These are phyloP conservation scores for Bibio marci DNA, from an alignment of 2,888 invertebrate genomes.

Conservation along the genomic window DNA sequence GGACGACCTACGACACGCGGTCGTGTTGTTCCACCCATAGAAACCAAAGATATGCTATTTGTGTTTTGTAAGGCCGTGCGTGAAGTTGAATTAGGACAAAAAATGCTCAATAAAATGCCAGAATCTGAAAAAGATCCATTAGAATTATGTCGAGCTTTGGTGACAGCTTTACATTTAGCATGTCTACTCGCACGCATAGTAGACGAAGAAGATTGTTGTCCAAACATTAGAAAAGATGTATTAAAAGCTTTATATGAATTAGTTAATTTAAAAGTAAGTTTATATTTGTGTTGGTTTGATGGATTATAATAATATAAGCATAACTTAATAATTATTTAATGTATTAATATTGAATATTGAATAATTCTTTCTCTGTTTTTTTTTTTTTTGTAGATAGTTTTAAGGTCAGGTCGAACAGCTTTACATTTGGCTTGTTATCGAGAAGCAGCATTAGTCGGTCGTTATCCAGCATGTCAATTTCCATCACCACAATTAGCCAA, in stretches of 20 bases:
- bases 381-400: constrained; percentile 25
- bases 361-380: not conserved
- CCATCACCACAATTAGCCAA: constrained; percentile 52
- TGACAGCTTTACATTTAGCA: constrained; percentile 71
- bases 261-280: constrained; percentile 46
- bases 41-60: constrained; percentile 63
- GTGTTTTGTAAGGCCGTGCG: constrained; percentile 70
- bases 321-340: too few relatives aligned
- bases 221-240: constrained; percentile 37
- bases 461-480: constrained; percentile 51
- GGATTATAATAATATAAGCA: constrained; percentile 3
- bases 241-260: constrained; percentile 60
- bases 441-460: constrained; percentile 50
- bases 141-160: constrained; percentile 66
- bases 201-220: constrained; percentile 26
- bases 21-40: constrained; percentile 61
- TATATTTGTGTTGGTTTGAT: not conserved
- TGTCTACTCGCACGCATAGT: constrained; percentile 50
- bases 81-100: constrained; percentile 50
- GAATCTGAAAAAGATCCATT: constrained; percentile 49
- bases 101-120: constrained; percentile 38
- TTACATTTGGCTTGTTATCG: constrained; percentile 73
- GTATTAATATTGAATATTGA: too few relatives aligned
- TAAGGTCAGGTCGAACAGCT: constrained; percentile 49
- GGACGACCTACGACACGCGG: constrained; percentile 50